Evolutionary conservation across 2,888 invertebrate genomes (phyloP), one percentile per base, ranked within the genome.

Genomic region (Ophion ventricosus): DNA sequence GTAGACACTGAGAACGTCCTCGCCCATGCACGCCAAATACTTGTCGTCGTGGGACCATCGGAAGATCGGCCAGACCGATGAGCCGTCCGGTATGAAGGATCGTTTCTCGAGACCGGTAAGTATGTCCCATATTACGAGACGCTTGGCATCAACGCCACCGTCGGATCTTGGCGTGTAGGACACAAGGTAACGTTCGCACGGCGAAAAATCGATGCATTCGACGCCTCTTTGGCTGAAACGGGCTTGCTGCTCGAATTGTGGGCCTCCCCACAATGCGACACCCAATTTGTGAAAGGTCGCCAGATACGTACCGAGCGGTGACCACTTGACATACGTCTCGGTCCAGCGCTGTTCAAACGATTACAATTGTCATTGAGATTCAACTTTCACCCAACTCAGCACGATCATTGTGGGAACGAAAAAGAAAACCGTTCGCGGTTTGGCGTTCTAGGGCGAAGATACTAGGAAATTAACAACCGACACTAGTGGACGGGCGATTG

Each of bases 41-140:
- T 97, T 97, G 92, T 99, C 99, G 92, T 99, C 98, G 91, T 97
- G 97, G 78, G 98, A 98, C 99, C 99, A 99, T 90, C 98, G 97
- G 95, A 99, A 98, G 87, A 98, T 97, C 0, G 99, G 99, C 97
- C 99, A 98, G 0, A 96, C 96, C 0, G 97, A 96, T 83, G 96
- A 96, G 76, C 96, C 96, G 75, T 98, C 98, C 0, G 97, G 96
- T 78, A 96, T 96, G 93, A 99, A 99, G 2, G 97, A 96, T 88
- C 99, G 96, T 92, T 98, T 99, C 92, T 98, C 98, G 89, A 96
- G 96, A 10, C 98, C 99, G 5, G 99, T 98, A 87, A 98, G 96
- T 85, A 99, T 98, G 93, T 99, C 99, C 99, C 99, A 99, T 91
- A 99, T 97, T 78, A 98, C 97, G 20, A 98, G 96, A 90, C 97